These are phyloP conservation scores for Odontocolon sp. DNA, from an alignment of 2,888 invertebrate species.

Conservation along the genomic window DNA sequence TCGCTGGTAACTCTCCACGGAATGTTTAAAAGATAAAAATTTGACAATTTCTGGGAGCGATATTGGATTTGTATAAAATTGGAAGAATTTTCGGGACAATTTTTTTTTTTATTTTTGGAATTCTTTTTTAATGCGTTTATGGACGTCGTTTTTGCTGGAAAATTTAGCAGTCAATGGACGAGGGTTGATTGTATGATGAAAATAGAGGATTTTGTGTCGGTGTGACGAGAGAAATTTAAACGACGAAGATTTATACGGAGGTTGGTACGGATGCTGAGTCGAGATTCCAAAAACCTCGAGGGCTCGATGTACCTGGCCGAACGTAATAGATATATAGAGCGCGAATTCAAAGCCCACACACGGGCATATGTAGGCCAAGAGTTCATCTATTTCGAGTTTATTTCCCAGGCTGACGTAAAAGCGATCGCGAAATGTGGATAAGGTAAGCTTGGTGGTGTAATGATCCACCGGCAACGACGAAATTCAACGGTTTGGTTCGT, in stretches of 20 bases:
- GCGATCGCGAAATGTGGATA: conserved; percentile 74
- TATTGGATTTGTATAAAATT: too few species aligned
- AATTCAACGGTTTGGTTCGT: background rate
- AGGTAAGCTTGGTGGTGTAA: conserved; percentile 55
- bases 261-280: background rate
- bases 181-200: too few species aligned
- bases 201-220: too few species aligned
- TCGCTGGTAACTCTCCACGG: too few species aligned
- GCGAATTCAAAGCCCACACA: conserved; percentile 13
- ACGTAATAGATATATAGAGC: background rate
- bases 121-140: too few species aligned
- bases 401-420: conserved; percentile 75
- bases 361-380: conserved; percentile 77
- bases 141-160: too few species aligned
- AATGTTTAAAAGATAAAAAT: too few species aligned
- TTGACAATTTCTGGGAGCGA: too few species aligned
- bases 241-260: background rate
- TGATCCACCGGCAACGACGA: background rate
- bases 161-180: too few species aligned
- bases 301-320: background rate
- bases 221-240: too few species aligned
- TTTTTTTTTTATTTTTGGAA: too few species aligned
- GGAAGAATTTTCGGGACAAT: too few species aligned
- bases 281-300: background rate
- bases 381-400: conserved; percentile 79